Evolutionary conservation across 2,888 invertebrate genomes (phyloP), one percentile per base, ranked within the genome.

Genomic region (Thecophora atra): DNA sequence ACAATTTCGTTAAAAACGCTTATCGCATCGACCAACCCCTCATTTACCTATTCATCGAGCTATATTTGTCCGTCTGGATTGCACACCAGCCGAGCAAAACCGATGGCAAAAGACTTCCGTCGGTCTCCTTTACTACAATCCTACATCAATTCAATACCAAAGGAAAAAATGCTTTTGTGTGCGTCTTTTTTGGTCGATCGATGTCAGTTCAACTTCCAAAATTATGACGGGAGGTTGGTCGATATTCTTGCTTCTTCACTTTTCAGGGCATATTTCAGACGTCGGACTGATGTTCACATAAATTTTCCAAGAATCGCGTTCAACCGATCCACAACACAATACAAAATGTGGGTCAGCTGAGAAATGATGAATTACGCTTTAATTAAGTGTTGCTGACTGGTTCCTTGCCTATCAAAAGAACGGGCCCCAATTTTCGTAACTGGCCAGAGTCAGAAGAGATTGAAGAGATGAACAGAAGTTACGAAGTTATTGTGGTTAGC

Each of bases 1-100:
- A 28, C 58, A 58, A 58, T 58, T 58, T 58, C 26, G 28, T 28
- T 58, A 58, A 26, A 58, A 28, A 17, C 15, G 58, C 24, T 56
- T 24, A 24, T 24, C 58, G 44, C 5, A 28, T 68, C 51, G 26
- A 11, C 51, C 19, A 19, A 51, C 4, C 37, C 28, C 21, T 56
- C 52, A 28, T 51, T n/a, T 11, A 37, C 37, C 11, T 11, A 37
- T 11, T 37, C 37, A 1, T 37, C 37, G 6, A n/a, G n/a, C n/a
- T n/a, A n/a, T n/a, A n/a, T n/a, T n/a, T n/a, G n/a, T n/a, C n/a
- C n/a, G n/a, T n/a, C n/a, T n/a, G n/a, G n/a, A n/a, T n/a, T n/a
- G n/a, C n/a, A n/a, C n/a, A n/a, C n/a, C n/a, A 6, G 7, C 24
- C 11, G 56, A 24, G 21, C 5, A 11, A n/a, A 3, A 4, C 3